phyloP scores from a whole-genome alignment of 2,113 vertebrate species.

The Pelusios castaneus region DNA sequence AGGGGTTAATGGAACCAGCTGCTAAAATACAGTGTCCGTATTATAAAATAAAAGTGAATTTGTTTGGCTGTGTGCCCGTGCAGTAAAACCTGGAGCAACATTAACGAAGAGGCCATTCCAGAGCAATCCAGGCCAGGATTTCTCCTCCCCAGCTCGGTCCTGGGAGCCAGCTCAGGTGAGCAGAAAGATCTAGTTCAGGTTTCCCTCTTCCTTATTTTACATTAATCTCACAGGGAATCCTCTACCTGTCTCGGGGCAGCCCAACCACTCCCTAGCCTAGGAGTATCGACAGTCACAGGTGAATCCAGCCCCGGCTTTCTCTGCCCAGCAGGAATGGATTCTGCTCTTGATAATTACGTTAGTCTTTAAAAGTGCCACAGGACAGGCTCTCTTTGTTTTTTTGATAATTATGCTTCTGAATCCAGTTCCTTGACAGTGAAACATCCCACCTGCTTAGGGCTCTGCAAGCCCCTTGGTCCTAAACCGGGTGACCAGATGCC shows the following conservation, averaged over 20 bases:
- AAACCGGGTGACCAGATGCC: not conserved
- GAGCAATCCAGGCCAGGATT: not conserved
- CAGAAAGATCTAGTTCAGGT: not conserved
- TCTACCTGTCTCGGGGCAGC: not conserved
- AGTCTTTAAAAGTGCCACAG: no score
- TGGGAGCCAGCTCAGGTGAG: not conserved
- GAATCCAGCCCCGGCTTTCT: not conserved
- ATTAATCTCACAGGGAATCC: not conserved
- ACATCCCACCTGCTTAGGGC: not conserved
- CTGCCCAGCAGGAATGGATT: not conserved
- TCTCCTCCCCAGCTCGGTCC: accelerated
- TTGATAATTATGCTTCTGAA: not conserved
- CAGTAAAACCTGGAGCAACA: not conserved
- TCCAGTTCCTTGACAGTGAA: not conserved
- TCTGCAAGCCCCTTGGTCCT: not conserved
- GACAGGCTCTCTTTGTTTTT: no score
- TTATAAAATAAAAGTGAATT: not conserved
- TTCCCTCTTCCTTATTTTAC: not conserved
- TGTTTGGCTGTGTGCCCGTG: not conserved
- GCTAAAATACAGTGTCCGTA: not conserved
- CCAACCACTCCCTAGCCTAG: slow-evolving; percentile 35
- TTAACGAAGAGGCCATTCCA: not conserved
- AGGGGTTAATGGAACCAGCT: not conserved
- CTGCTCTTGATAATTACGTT: not conserved
- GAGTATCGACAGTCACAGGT: not conserved